These are phyloP conservation scores for Brachyhypopomus gauderio DNA, from an alignment of 2,113 vertebrate species.

Conservation along the genomic window DNA sequence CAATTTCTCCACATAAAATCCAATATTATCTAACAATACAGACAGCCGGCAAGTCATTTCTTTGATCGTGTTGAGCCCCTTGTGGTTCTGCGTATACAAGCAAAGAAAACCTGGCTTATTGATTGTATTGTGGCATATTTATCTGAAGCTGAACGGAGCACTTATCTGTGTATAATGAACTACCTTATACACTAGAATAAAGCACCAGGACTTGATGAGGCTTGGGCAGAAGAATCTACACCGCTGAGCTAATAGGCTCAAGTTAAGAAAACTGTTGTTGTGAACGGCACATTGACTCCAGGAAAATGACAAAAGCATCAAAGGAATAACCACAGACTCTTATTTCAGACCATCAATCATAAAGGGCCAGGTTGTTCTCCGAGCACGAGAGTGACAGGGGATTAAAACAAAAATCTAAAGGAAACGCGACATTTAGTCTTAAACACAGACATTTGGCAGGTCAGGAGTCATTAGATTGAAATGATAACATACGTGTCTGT, in stretches of 20 bases:
- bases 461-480: neutral
- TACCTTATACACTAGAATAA: constrained; percentile 12
- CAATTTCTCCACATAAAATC: neutral
- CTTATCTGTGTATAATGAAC: constrained; percentile 16
- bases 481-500: neutral
- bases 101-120: no score
- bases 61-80: no score
- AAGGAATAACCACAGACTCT: neutral
- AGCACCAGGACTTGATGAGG: neutral
- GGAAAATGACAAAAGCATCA: neutral
- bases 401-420: neutral
- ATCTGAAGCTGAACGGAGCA: neutral
- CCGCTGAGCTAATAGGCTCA: neutral
- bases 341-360: no score
- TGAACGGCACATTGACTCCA: neutral
- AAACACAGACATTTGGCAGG: neutral
- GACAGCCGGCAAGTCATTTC: no score
- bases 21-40: neutral
- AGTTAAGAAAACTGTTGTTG: neutral
- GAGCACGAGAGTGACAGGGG: neutral
- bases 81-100: no score
- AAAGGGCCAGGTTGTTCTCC: neutral
- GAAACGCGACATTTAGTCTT: neutral
- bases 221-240: neutral
- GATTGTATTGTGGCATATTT: no score